Evolutionary conservation across 1,140 invertebrate species (phyloP), one percentile per base, ranked within the genome.

Genomic region (Drosophila sucinea): DNA sequence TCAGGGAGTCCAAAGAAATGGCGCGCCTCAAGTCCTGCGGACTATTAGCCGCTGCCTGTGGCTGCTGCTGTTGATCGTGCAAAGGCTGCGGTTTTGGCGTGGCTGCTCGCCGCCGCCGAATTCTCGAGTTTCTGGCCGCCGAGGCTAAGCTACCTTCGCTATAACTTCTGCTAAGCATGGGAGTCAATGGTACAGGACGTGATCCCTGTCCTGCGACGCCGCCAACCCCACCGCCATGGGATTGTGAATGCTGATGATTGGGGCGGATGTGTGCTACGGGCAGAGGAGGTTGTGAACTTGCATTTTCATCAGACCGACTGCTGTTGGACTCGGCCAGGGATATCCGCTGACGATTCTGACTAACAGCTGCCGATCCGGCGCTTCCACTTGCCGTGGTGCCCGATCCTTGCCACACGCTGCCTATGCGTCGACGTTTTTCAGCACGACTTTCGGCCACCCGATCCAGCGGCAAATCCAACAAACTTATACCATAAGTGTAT

Each of bases 401-500:
- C 8, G 90, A 85, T 51, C 78, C 83, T 92, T 79, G 93, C 93
- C 60, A 93, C 79, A 70, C 93, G 82, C 81, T 92, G 5, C 93
- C 93, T 3, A 93, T 93, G 61, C 94, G 93, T 35, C 94, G 93
- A 76, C 94, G 94, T 86, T 97, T 97, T 30, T 77, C 73, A 38
- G 94, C 94, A 83, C 97, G 97, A 81, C 97, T 96, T 81, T 98
- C 97, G 51, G 95, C 96, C 27, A 98, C 91, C 70, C 97, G 93
- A 85, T 98, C 97, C 57, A 98, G 91, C 1, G 97, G 97, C 41
- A 98, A 92, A 93, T 99, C 97, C 60, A 96, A 96, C 47, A 99
- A 92, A 93, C 99, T 98, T 69, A 99, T 93, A 73, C 96, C 96
- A 86, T 99, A 99, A 27, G 99, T 97, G 87, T 98, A 97, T 33